These are phyloP conservation scores for Cryptocheilus praepositus DNA, from an alignment of 2,888 invertebrate genomes.

Conservation along the genomic window DNA sequence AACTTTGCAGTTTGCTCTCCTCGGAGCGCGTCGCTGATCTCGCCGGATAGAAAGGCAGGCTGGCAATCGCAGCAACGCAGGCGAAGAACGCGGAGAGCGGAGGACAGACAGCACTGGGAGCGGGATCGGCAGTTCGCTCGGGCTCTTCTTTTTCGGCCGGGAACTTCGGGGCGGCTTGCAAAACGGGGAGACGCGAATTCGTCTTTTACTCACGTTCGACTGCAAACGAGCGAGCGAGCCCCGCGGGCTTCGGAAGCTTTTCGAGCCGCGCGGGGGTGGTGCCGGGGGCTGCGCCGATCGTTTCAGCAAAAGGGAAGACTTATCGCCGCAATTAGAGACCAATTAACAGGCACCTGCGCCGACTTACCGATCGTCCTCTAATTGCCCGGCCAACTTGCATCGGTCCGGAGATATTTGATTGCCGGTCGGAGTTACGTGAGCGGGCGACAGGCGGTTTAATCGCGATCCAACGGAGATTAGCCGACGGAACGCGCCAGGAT, in stretches of 20 bases:
- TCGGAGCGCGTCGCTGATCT: constrained; percentile 38
- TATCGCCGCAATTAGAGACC: constrained; percentile 57
- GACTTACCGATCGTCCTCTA: constrained; percentile 52
- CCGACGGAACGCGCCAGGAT: no score
- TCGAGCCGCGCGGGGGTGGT: not conserved
- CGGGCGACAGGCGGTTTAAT: constrained; percentile 22
- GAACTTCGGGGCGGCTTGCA: not conserved
- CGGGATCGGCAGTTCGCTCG: constrained; percentile 28
- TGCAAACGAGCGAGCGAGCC: constrained; percentile 4
- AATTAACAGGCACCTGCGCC: constrained; percentile 51
- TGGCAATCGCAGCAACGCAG: not conserved
- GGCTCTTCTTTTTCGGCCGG: constrained; percentile 10
- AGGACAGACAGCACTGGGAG: constrained; percentile 30
- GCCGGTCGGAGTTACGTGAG: constrained; percentile 36
- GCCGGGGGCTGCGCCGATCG: constrained; percentile 14
- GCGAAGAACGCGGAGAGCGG: constrained; percentile 17
- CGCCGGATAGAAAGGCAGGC: constrained; percentile 12
- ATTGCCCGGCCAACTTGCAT: constrained; percentile 44
- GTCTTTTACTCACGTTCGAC: constrained; percentile 33
- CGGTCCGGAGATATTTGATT: constrained; percentile 41
- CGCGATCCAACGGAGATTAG: constrained; percentile 11
- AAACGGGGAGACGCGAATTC: constrained; percentile 10
- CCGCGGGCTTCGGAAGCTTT: constrained; percentile 15
- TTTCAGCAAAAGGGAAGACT: constrained; percentile 42
- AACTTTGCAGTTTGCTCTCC: constrained; percentile 53